phyloP scores from a whole-genome alignment of 1,140 invertebrate genomes.

The Streblospio benedicti region DNA sequence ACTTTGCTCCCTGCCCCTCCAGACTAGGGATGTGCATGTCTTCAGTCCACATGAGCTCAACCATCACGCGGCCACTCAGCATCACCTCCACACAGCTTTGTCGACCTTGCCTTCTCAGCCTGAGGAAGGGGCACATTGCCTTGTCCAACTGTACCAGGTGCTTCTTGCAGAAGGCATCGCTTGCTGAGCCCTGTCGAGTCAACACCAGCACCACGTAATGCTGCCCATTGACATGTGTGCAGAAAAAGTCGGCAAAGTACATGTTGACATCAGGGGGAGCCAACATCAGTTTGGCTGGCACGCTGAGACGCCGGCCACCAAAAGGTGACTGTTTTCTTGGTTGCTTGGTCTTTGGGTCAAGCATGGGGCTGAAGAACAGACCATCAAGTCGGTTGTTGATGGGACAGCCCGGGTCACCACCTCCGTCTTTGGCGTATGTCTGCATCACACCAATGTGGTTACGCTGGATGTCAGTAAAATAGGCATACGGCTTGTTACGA shows the following conservation, averaged over 20 bases:
- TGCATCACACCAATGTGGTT: not conserved
- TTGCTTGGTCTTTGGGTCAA: not conserved
- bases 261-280: conserved; percentile 13
- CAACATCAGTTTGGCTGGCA: not conserved
- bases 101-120: no score
- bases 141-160: conserved; percentile 19
- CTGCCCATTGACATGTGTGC: conserved; percentile 17
- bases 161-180: conserved; percentile 29
- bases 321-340: not conserved
- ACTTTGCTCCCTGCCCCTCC: no score
- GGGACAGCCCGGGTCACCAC: conserved; percentile 7
- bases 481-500: not conserved
- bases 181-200: conserved; percentile 12
- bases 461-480: not conserved
- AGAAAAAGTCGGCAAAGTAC: conserved; percentile 33
- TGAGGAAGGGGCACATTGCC: no score
- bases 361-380: conserved; percentile 5
- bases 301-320: not conserved
- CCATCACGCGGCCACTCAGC: no score
- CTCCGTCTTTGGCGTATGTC: no score
- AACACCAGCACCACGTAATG: conserved; percentile 27
- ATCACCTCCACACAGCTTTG: no score
- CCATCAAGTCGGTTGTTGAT: conserved; percentile 7
- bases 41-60: no score
- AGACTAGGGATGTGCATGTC: no score